Evolutionary conservation across 2,888 invertebrate genomes (phyloP).

Genomic region (Allygus modestus): DNA sequence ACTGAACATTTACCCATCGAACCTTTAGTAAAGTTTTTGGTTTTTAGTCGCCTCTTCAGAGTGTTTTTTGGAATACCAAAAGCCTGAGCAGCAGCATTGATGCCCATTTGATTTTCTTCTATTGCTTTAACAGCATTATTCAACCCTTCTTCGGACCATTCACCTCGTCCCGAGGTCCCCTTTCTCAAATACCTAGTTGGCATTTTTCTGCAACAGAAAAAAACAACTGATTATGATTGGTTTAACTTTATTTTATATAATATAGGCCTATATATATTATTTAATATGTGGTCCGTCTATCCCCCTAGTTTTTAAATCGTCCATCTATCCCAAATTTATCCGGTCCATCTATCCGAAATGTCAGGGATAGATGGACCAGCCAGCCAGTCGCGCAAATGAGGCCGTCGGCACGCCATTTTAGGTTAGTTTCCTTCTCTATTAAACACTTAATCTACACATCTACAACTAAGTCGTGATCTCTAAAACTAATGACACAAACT

Average conservation of each 20-base stretch:
- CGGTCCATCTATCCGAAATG: conserved; percentile 11
- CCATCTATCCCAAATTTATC: too few relatives aligned
- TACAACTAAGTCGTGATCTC: conserved; percentile 23
- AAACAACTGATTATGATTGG: conserved; percentile 34
- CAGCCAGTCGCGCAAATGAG: conserved; percentile 23
- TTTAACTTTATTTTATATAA: conserved; percentile 33
- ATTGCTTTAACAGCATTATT: conserved; percentile 52
- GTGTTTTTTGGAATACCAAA: conserved; percentile 17
- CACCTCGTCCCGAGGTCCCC: conserved; percentile 41
- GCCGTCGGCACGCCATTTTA: conserved; percentile 38
- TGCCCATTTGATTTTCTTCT: conserved; percentile 49
- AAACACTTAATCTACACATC: conserved; percentile 33
- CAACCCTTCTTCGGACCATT: conserved; percentile 45
- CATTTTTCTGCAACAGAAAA: conserved; percentile 45
- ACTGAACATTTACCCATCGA: conserved; percentile 3
- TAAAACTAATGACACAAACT: conserved; percentile 24
- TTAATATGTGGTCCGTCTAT: conserved; percentile 42
- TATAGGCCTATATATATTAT: too few relatives aligned
- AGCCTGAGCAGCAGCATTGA: conserved; percentile 27
- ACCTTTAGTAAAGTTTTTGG: conserved; percentile 20
- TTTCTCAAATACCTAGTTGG: conserved; percentile 38
- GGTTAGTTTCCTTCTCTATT: conserved; percentile 25
- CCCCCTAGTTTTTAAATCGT: conserved; percentile 45
- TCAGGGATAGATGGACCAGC: conserved; percentile 55
- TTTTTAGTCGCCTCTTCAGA: conserved; percentile 20